Base-by-base conservation (phyloP, 2,888 invertebrate genomes). In the Unio pictorum region DNA sequence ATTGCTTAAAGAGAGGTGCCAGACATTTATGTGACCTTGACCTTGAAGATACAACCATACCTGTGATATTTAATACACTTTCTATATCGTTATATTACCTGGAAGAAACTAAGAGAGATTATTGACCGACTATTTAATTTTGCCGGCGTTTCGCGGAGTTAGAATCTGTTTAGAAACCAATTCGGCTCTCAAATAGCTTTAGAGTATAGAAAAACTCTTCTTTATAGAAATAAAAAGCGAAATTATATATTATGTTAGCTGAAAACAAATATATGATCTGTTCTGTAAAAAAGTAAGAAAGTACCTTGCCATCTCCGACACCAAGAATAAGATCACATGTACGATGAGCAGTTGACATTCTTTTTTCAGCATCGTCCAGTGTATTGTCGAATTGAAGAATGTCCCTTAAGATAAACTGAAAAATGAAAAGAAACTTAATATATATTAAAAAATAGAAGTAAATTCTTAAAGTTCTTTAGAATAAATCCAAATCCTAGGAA, bases 261-360 rank as follows among this genome's bases (percentile, higher is more conserved):
- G 45, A 28, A 62, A 28, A 26, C 20, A 54, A n/a, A 26, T 23
- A 23, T 18, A 30, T 63, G n/a, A 20, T 20, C 26, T 15, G 34
- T 64, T 0, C 45, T 45, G 2, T 45, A 45, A 45, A 1, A 1
- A 15, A 45, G 45, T 45, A 45, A 34, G 34, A 1, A 34, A 15
- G 45, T 68, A 83, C 83, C 78, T 83, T 83, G 20, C 76, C 84
- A 67, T 84, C 83, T 7, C 84, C 84, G 4, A 84, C 82, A 17
- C 84, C 84, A 1, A 84, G 72, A 54, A 84, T 80, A 17, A 84
- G 79, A 67, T 84, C 75, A 73, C 84, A 84, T 1, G 84, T 84
- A 64, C 84, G 68, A 26, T 71, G 67, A 3, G 80, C 68, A 6
- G 72, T 67, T 5, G 69, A 58, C 11, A 84, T 77, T 68, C 82